Evolutionary conservation across 2,797 vertebrate species (phyloP), one percentile per base, ranked within the genome.

Genomic region (Sebastes jordani): DNA sequence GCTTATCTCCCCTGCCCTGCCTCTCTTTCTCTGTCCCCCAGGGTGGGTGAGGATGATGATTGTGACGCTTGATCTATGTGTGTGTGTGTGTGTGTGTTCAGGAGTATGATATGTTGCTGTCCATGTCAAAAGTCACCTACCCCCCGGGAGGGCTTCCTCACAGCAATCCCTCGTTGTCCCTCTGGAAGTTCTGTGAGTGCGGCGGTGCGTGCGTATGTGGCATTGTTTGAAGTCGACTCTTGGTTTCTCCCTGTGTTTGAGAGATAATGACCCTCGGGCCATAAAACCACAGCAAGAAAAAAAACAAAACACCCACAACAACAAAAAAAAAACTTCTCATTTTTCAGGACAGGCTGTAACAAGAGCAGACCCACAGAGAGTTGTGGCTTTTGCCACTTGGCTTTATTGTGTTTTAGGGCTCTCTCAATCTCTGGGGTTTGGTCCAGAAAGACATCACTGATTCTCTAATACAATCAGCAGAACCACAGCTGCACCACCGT

Each of bases 91-190:
- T 46, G 38, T 68, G 49, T 58, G 68, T 60, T 86, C 60, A 29
- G 67, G 71, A 80, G 86, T 80, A 86, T 91, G 89, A 93, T 93
- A 92, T 90, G 91, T 88, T 85, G 89, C 86, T 13, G 66, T 82
- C 83, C 76, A 71, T 93, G 92, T 95, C 93, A 94, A 90, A 93
- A 94, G 93, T 93, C 93, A 91, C 78, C 36, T 76, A 84, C 66
- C 90, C 90, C 58, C 86, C n/a, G 9, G 77, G 86, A 0, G 82
- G 90, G 60, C 65, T 83, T 91, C 85, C 87, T 85, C 61, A 62
- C 78, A 79, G 87, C 88, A 60, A 74, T 88, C 82, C 88, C 89
- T 34, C 65, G 87, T 4, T 4, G 76, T 89, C 88, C 90, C 86
- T 85, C 85, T 89, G 86, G 86, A 88, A 85, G 82, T 89, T 89